Base-by-base conservation (phyloP, 2,113 vertebrate species). In the Sylvia atricapilla region DNA sequence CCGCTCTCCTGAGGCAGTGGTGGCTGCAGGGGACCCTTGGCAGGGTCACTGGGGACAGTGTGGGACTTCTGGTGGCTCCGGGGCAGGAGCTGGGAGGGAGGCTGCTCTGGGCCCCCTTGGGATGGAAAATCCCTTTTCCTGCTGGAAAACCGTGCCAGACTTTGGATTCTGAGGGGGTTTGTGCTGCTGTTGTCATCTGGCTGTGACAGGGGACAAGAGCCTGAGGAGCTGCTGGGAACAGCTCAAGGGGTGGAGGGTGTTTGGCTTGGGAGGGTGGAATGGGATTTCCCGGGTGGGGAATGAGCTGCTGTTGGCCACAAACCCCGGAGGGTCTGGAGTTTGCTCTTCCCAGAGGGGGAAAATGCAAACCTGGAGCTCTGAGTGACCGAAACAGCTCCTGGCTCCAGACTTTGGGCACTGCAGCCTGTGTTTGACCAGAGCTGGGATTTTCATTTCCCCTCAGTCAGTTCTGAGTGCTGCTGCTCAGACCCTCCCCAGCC, bases 381-480 rank as follows among this genome's bases (percentile, higher is more conserved):
- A 47, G 46, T 3, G 66, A 31, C 62, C 16, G 27, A 1, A 30
- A 2, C 18, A 35, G 30, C 5, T 0, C 43, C 41, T 23, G 25
- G 3, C 33, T 22, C 15, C 24, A 7, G 33, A 2, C 28, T 13
- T 8, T 3, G 3, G 30, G 35, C 9, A 0, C 31, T n/a, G 31
- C 49, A 19, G 6, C 10, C 3, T 5, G 23, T 13, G 1, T 8
- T 7, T 13, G 43, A 31, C 0, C 12, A 10, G 30, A 16, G 60
- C 18, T 11, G 47, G 44, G 63, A 1, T 2, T 18, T 8, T 2
- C 0, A 11, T 18, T 12, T 9, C 50, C 46, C n/a, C n/a, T 13
- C 58, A 2, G 3, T 2, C 15, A 1, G 21, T 21, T 11, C 33
- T 50, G 41, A 17, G 56, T 2, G 39, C 1, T 12, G 77, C 2